Evolutionary conservation across 2,113 vertebrate species (phyloP).

Genomic region (Thermophis baileyi): DNA sequence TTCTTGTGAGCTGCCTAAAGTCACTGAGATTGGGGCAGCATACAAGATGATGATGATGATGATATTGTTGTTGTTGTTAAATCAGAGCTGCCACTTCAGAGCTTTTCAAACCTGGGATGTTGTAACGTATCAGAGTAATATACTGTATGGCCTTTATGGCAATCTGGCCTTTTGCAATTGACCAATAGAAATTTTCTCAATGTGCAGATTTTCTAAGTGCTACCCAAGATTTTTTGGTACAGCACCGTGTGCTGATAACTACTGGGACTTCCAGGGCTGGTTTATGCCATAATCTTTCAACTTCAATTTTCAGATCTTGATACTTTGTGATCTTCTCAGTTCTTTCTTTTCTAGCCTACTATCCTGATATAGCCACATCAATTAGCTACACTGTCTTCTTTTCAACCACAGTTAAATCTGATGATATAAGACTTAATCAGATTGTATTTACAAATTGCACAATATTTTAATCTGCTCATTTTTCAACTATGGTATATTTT

Average conservation of each 20-base stretch:
- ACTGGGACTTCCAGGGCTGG: neutral
- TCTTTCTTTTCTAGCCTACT: neutral
- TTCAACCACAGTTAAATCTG: neutral
- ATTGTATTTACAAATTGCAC: neutral
- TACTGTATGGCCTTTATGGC: neutral
- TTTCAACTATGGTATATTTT: neutral
- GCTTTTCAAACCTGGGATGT: neutral
- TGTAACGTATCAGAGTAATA: neutral
- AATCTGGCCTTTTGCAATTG: neutral
- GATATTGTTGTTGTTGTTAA: neutral
- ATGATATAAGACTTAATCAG: neutral
- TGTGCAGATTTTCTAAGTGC: neutral
- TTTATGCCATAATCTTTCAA: neutral
- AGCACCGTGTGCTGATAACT: neutral
- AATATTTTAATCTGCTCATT: neutral
- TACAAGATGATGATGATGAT: neutral
- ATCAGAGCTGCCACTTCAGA: neutral
- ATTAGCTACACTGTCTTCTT: neutral
- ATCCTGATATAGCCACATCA: neutral
- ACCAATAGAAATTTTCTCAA: neutral
- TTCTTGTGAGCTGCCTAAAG: neutral
- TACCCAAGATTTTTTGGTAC: neutral
- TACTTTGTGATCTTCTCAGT: neutral
- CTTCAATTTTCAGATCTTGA: neutral
- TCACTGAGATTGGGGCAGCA: neutral